A percentile compares a stretch with the other conserved stretches of the same genome.
Conservation (phyloP, 92 coral and sea anemone species). For the Siderastrea siderea region DNA sequence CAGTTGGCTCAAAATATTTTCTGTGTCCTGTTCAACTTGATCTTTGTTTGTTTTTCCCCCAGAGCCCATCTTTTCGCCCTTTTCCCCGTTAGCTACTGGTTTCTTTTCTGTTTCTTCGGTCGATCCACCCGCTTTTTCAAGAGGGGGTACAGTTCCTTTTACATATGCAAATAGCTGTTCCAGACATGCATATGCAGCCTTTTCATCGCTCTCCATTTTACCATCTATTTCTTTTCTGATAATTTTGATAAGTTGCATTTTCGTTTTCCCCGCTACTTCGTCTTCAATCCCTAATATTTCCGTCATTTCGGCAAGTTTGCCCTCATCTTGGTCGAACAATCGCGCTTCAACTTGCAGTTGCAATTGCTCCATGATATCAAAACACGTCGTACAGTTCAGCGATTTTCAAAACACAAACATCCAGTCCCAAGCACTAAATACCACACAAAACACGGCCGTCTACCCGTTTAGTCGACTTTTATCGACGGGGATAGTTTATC, state of each 20-base stretch:
- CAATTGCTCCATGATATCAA: conserved; percentile 1
- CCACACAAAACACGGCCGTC: conserved; percentile 4
- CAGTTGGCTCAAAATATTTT: conserved; percentile 12
- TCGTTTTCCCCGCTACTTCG: conserved; percentile 24
- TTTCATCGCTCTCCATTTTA: conserved; percentile 39
- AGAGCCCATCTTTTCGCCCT: neutral
- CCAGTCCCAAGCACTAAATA: neutral
- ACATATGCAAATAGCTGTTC: conserved; percentile 11
- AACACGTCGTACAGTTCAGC: neutral
- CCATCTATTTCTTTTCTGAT: conserved; percentile 28
- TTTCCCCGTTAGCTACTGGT: neutral
- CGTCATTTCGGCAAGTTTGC: conserved; percentile 25
- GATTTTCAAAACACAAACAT: conserved; percentile 11
- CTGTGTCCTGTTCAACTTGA: conserved; percentile 21
- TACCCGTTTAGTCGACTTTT: neutral
- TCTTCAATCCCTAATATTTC: conserved; percentile 27
- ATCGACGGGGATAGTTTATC: neutral
- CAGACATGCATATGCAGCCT: conserved; percentile 19
- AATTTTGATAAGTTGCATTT: conserved; percentile 23
- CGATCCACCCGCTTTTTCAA: neutral
- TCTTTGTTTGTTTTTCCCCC: conserved; percentile 18
- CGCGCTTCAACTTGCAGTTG: conserved; percentile 22
- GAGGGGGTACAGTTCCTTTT: conserved; percentile 33
- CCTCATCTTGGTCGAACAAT: conserved; percentile 37
- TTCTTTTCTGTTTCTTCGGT: neutral